A percentile compares a stretch with the other conserved stretches of the same genome.
Evolutionary conservation across 2,113 vertebrate genomes (phyloP).

Genomic region (Proterorhinus semilunaris): DNA sequence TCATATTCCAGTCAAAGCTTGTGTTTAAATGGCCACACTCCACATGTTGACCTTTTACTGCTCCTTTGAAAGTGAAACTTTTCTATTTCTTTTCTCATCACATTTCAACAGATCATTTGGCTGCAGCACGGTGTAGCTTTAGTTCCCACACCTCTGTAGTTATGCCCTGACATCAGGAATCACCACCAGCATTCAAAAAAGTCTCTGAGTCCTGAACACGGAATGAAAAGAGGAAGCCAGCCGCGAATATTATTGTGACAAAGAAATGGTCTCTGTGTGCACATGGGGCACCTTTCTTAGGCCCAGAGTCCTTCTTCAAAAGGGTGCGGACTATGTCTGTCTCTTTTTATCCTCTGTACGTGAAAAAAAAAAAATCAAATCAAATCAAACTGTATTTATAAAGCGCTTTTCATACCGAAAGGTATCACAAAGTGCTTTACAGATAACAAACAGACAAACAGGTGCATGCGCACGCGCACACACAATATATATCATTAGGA

Average conservation of each 20-base stretch:
- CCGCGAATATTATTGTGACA: constrained; percentile 38
- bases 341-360: constrained; percentile 18
- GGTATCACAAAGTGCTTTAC: too few species aligned
- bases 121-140: constrained; percentile 12
- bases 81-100: neutral
- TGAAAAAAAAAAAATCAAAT: constrained; percentile 17
- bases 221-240: constrained; percentile 46
- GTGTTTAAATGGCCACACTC: neutral
- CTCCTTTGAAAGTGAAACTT: neutral
- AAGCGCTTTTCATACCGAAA: too few species aligned
- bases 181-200: constrained; percentile 36
- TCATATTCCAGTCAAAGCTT: neutral
- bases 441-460: too few species aligned
- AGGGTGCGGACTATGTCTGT: constrained; percentile 14
- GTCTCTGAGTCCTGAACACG: constrained; percentile 38
- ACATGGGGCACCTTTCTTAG: constrained; percentile 1
- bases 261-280: constrained; percentile 16
- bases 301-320: constrained; percentile 34
- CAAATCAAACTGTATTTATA: too few species aligned
- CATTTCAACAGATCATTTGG: constrained; percentile 1
- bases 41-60: neutral
- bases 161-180: constrained; percentile 38
- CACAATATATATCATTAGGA: too few species aligned
- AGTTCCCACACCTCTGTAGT: constrained; percentile 17
- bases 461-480: too few species aligned